Evolutionary conservation across 2,888 invertebrate species (phyloP).

Genomic region (Nymphalis c-album): DNA sequence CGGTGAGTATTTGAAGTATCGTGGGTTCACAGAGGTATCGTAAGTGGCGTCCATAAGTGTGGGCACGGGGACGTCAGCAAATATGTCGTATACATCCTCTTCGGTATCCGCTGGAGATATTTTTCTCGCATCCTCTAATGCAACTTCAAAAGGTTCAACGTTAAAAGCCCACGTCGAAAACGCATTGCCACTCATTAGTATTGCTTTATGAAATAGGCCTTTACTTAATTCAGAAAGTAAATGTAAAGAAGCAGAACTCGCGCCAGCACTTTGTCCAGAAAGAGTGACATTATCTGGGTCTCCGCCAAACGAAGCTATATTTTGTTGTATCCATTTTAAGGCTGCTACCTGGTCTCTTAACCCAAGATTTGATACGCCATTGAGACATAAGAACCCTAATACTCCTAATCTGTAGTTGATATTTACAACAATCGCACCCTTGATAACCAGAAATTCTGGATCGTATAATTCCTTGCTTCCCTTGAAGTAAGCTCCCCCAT

Average conservation of each 20-base stretch:
- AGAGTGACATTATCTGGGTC: conserved; percentile 73
- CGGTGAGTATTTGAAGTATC: conserved; percentile 68
- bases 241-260: conserved; percentile 65
- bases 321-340: conserved; percentile 66
- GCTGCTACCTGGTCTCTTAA: conserved; percentile 72
- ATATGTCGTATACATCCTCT: conserved; percentile 31
- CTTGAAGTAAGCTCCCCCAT: conserved; percentile 72
- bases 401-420: conserved; percentile 70
- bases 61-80: conserved; percentile 24
- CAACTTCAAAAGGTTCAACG: conserved; percentile 51
- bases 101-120: conserved; percentile 47
- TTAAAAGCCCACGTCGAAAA: conserved; percentile 71
- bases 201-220: conserved; percentile 69
- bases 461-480: conserved; percentile 71
- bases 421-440: conserved; percentile 60
- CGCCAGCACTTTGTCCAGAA: conserved; percentile 72
- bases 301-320: conserved; percentile 69
- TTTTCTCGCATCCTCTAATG: conserved; percentile 61
- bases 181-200: conserved; percentile 66
- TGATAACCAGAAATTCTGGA: conserved; percentile 67
- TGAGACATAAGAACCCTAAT: conserved; percentile 67
- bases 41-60: conserved; percentile 53
- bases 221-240: conserved; percentile 59
- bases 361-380: conserved; percentile 67
- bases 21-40: conserved; percentile 59